Conservation (phyloP, 2,888 invertebrate species). For the Rhagium mordax region DNA sequence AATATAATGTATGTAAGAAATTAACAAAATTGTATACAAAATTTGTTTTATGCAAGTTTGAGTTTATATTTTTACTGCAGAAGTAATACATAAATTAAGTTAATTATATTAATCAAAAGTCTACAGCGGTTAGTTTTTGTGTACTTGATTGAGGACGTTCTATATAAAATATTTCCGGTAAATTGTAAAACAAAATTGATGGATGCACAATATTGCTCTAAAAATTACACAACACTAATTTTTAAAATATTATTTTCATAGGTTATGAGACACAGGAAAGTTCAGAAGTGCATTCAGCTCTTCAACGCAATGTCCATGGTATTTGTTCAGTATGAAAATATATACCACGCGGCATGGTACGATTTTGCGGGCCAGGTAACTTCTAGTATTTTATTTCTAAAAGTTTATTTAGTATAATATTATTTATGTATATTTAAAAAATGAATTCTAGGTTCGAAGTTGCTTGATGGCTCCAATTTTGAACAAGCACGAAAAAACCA, state of each 20-base stretch:
- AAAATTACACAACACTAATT: too few relatives aligned
- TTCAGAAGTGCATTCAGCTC: conserved; percentile 82
- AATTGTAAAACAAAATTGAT: too few relatives aligned
- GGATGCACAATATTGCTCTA: too few relatives aligned
- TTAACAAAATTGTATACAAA: too few relatives aligned
- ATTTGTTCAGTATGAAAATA: conserved; percentile 86
- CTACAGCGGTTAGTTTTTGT: too few relatives aligned
- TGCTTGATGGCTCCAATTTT: conserved; percentile 82
- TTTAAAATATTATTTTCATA: conserved; percentile 56
- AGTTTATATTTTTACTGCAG: too few relatives aligned
- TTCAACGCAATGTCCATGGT: conserved; percentile 86
- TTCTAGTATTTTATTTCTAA: conserved; percentile 6
- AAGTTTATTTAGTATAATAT: conserved; percentile 1
- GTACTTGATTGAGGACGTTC: too few relatives aligned
- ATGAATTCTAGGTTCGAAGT: conserved; percentile 72
- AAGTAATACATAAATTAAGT: too few relatives aligned
- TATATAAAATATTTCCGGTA: too few relatives aligned
- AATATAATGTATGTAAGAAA: too few relatives aligned
- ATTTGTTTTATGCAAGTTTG: too few relatives aligned
- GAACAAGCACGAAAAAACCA: conserved; percentile 77
- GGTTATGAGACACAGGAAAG: conserved; percentile 77
- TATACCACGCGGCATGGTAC: conserved; percentile 87
- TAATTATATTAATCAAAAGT: too few relatives aligned
- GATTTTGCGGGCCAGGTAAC: conserved; percentile 81
- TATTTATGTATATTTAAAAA: background rate